Evolutionary conservation across 2,888 invertebrate genomes (phyloP), one percentile per base, ranked within the genome.

Genomic region (Hermaeophaga mercurialis): DNA sequence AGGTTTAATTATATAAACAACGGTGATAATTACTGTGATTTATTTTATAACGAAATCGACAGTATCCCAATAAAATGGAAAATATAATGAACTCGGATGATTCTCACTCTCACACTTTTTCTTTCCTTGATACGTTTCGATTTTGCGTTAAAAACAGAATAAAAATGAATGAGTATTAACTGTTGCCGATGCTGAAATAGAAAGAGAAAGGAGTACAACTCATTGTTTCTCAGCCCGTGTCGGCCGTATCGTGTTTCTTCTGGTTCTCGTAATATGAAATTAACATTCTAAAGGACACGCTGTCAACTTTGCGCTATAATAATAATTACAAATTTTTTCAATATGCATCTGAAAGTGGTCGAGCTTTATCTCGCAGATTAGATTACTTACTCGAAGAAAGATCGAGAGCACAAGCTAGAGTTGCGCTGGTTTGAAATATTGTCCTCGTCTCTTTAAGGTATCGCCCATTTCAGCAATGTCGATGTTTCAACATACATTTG

Each of bases 221-320:
- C 41, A 47, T 54, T 54, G 54, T 54, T 47, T 54, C 47, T 47
- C 41, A 22, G 39, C 28, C 47, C 54, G 28, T 54, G 38, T 54
- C 47, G 47, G 34, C 31, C 19, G 33, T 54, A 47, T 54, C 54
- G 41, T 41, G 39, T 47, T 38, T 46, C 46, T 46, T 41, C n/a
- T n/a, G n/a, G 31, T 36, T 47, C 39, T 47, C 46, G 54, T 47
- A 54, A 54, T 41, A 38, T 17, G 39, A 31, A 47, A 39, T 47
- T 54, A 34, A 39, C 54, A 34, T 54, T 54, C 41, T 47, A 41
- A 54, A 47, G 54, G 47, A 54, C 54, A 50, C 31, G 50, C 50
- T 33, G 15, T n/a, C n/a, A n/a, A 28, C 11, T 19, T 39, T 50
- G 8, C 39, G 33, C 19, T 33, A 50, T 19, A 41, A 19, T n/a